Evolutionary conservation across 2,113 vertebrate genomes (phyloP).

Genomic region (Orycteropus afer): DNA sequence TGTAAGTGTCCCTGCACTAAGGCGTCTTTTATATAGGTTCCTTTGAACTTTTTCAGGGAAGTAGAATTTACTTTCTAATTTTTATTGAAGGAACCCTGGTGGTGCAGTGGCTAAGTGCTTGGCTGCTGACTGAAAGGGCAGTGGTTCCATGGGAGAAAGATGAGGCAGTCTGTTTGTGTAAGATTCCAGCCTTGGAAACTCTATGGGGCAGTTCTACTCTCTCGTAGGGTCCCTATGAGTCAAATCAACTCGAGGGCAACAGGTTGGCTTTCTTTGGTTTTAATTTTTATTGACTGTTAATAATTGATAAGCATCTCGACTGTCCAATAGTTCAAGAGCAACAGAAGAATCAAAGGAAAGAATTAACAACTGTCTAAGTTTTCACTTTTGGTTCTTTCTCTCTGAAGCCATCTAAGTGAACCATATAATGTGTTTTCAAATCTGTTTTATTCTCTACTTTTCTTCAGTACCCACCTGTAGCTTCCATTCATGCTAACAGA

Average conservation of each 20-base stretch:
- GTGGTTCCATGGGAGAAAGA: not conserved
- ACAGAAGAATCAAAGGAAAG: not conserved
- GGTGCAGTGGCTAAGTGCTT: not conserved
- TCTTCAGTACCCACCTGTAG: not conserved
- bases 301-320: not conserved
- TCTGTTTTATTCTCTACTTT: not conserved
- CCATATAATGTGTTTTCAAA: not conserved
- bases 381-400: not conserved
- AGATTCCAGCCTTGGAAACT: not conserved
- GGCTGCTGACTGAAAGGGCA: not conserved
- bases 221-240: not conserved
- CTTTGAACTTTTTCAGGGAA: slow-evolving; percentile 4
- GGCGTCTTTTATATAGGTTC: not conserved
- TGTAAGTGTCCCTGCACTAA: not conserved
- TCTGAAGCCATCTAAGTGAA: not conserved
- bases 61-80: not conserved
- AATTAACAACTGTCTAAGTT: not conserved
- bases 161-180: not conserved
- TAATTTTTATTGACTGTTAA: not conserved
- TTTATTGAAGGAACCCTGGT: not conserved
- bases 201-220: not conserved
- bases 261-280: not conserved
- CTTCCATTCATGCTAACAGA: not conserved
- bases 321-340: not conserved
- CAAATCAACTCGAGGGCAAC: not conserved